A percentile compares a stretch with the other conserved stretches of the same genome.
Conservation (phyloP, 2,113 vertebrate species). For the Anolis carolinensis region DNA sequence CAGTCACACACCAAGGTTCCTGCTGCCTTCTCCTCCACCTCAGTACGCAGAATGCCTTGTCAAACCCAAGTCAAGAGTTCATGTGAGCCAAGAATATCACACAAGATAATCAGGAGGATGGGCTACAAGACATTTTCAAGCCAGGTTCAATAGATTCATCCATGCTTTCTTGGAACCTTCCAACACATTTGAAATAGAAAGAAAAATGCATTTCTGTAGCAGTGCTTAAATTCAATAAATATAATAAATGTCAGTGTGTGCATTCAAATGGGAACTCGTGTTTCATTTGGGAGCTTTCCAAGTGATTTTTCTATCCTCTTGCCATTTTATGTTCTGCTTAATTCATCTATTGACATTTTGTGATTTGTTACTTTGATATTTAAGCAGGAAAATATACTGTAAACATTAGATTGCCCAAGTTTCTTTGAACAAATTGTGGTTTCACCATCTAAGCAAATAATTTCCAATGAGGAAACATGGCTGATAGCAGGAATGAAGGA, state of each 20-base stretch:
- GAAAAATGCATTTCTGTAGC: neutral
- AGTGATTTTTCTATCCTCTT: neutral
- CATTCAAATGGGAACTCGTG: neutral
- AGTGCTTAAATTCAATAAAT: neutral
- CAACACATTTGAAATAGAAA: neutral
- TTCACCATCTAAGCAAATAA: neutral
- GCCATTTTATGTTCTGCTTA: conserved; percentile 16
- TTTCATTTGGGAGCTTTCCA: neutral
- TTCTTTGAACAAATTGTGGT: neutral
- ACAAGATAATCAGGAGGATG: neutral
- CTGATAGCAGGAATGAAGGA: neutral
- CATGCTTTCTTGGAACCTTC: neutral
- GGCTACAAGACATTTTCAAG: neutral
- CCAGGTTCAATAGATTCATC: neutral
- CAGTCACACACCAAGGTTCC: neutral
- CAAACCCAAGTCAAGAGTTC: neutral
- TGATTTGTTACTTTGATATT: conserved; percentile 2
- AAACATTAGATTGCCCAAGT: neutral
- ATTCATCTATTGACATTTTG: conserved; percentile 1
- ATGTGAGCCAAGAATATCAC: neutral
- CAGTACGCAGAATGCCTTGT: neutral
- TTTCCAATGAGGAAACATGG: neutral
- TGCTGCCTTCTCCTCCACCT: neutral
- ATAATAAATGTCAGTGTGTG: neutral
- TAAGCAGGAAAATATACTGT: neutral